Evolutionary conservation across 2,888 invertebrate genomes (phyloP), one percentile per base, ranked within the genome.

Genomic region (Phortica magna): DNA sequence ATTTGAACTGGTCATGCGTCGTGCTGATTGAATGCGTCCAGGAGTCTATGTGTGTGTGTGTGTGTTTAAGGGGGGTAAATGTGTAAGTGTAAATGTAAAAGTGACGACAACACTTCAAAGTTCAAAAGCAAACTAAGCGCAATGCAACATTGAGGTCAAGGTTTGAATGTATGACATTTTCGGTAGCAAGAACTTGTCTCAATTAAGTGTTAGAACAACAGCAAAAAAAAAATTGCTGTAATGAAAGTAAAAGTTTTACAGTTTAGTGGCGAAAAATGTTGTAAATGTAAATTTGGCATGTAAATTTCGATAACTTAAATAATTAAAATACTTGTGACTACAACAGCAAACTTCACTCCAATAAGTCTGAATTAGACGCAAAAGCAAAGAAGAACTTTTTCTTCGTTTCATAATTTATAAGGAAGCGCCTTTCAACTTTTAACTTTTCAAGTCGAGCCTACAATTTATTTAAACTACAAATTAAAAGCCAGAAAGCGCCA

Each of bases 401-500:
- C 9, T 39, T 53, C 22, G 19, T 61, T 61, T 61, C 22, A 61
- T 19, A 61, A 61, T 61, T 61, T 22, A 61, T 31, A 39, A 65
- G 42, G 7, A n/a, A 4, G 53, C 70, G 17, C 14, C 17, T 31
- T 43, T 12, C 43, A 48, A 14, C 48, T 48, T 12, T 12, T 2
- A 12, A 48, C 10, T 14, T 14, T 48, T 9, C 9, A 48, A 9
- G 48, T 22, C 9, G 19, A 61, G 59, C 59, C 59, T 61, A 61
- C 39, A 19, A 61, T 61, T 68, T 68, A 68, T 31, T 48, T 17
- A 42, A 48, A 73, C 73, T 77, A 68, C 77, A 83, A 83, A 83
- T 83, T 83, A 83, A 83, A 82, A 83, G 79, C 77, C 72, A 42
- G 31, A 48, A 68, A 68, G 12, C 61, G 19, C 10, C 9, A 12